phyloP scores from a whole-genome alignment of 2,797 vertebrate species.

The Pangasius mekongensis region DNA sequence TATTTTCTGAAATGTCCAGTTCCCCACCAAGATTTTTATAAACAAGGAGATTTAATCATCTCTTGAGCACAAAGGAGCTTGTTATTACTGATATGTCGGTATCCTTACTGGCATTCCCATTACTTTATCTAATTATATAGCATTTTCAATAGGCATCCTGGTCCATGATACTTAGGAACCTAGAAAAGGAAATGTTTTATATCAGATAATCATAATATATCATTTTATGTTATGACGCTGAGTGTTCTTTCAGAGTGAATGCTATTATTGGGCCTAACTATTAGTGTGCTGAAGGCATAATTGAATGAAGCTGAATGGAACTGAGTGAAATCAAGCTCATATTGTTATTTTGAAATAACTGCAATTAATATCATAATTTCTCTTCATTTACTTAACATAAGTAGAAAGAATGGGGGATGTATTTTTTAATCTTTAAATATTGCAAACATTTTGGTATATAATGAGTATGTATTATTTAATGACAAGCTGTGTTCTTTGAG shows the following conservation, averaged over 20 bases:
- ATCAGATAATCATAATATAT: slow-evolving; percentile 18
- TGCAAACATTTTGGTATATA: slow-evolving; percentile 32
- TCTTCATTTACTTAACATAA: slow-evolving; percentile 20
- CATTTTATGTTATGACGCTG: neutral
- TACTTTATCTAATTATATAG: neutral
- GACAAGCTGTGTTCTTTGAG: neutral
- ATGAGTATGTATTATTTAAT: neutral
- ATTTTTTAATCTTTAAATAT: slow-evolving; percentile 40
- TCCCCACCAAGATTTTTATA: neutral
- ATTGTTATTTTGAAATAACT: slow-evolving; percentile 73
- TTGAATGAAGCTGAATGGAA: slow-evolving; percentile 57
- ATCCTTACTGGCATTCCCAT: neutral
- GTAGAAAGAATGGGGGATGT: neutral
- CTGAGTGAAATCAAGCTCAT: slow-evolving; percentile 74
- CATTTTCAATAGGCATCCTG: neutral
- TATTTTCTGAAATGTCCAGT: neutral
- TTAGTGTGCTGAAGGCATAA: slow-evolving; percentile 64
- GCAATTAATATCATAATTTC: slow-evolving; percentile 54
- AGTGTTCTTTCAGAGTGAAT: neutral
- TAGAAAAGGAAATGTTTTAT: neutral
- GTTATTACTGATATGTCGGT: neutral
- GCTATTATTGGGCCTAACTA: slow-evolving; percentile 37
- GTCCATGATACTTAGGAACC: neutral
- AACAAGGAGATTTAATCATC: neutral
- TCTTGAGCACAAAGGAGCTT: neutral